These are phyloP conservation scores for Drosophila kohkoa DNA, from an alignment of 1,140 invertebrate genomes.

Conservation along the genomic window DNA sequence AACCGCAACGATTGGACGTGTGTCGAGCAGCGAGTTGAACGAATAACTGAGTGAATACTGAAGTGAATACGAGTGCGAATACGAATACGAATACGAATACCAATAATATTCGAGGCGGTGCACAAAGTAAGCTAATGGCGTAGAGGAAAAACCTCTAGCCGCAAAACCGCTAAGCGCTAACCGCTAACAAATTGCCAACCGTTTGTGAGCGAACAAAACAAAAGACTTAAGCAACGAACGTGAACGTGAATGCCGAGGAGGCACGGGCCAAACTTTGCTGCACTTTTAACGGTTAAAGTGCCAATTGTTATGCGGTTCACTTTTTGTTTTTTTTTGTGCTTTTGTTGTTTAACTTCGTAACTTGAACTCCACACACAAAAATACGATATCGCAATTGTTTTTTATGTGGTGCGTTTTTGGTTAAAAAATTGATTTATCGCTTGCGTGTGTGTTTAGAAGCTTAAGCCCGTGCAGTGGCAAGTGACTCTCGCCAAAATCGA, in stretches of 20 bases:
- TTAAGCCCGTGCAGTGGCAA: not conserved
- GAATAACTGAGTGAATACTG: constrained; percentile 7
- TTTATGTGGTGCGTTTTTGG: not conserved
- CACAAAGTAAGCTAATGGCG: constrained; percentile 69
- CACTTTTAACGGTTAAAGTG: constrained; percentile 73
- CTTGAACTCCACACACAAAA: not conserved
- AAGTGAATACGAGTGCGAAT: constrained; percentile 16
- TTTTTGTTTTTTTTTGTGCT: constrained; percentile 18
- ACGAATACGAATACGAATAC: constrained; percentile 14
- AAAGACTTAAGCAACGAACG: constrained; percentile 81
- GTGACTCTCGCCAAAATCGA: constrained; percentile 23
- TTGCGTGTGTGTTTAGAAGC: not conserved
- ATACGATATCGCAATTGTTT: too few relatives aligned
- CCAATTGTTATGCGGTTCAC: constrained; percentile 69
- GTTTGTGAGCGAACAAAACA: constrained; percentile 40
- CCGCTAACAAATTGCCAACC: constrained; percentile 58
- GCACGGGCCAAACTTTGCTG: constrained; percentile 32
- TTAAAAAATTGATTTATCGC: not conserved
- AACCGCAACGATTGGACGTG: constrained; percentile 69
- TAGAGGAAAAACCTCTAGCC: constrained; percentile 39
- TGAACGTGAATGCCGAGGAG: constrained; percentile 28
- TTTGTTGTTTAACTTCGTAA: constrained; percentile 29
- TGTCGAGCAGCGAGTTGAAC: constrained; percentile 53
- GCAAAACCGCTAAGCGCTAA: constrained; percentile 7
- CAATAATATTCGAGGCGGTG: constrained; percentile 24